A percentile compares a stretch with the other conserved stretches of the same genome.
phyloP scores from a whole-genome alignment of 2,113 vertebrate genomes.

The Pelecanoides urinatrix region DNA sequence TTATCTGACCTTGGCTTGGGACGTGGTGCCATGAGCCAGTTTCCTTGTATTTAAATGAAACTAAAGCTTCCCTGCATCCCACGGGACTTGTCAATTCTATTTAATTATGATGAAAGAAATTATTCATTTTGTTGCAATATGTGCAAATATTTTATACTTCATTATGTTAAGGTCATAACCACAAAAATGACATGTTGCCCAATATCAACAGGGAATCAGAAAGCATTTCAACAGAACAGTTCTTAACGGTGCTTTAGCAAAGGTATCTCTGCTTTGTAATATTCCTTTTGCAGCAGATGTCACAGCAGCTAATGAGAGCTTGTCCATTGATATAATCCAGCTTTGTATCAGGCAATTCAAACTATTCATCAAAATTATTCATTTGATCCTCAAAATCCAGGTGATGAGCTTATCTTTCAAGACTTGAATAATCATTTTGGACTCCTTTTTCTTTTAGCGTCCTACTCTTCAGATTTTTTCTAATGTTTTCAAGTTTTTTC shows the following conservation, averaged over 20 bases:
- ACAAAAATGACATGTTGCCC: neutral
- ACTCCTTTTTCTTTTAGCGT: neutral
- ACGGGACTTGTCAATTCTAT: neutral
- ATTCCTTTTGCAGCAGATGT: slow-evolving; percentile 3
- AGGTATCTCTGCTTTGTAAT: neutral
- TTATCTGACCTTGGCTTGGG: neutral
- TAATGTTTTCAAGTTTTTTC: neutral
- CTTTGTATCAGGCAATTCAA: slow-evolving; percentile 15
- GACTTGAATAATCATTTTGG: neutral
- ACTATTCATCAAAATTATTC: neutral
- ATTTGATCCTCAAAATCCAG: slow-evolving; percentile 41
- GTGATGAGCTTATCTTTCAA: slow-evolving; percentile 6
- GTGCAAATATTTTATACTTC: neutral
- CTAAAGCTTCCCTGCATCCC: neutral
- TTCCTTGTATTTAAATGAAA: neutral
- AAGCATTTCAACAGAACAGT: neutral
- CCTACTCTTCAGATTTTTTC: neutral
- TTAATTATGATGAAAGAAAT: neutral
- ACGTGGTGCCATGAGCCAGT: neutral
- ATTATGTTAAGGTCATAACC: neutral
- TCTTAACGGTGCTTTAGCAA: neutral
- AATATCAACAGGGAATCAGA: neutral
- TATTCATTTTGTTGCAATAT: neutral
- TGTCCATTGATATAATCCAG: slow-evolving; percentile 43
- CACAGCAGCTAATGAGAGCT: neutral